Evolutionary conservation across 2,888 invertebrate genomes (phyloP), one percentile per base, ranked within the genome.

Genomic region (Agrochola lota): DNA sequence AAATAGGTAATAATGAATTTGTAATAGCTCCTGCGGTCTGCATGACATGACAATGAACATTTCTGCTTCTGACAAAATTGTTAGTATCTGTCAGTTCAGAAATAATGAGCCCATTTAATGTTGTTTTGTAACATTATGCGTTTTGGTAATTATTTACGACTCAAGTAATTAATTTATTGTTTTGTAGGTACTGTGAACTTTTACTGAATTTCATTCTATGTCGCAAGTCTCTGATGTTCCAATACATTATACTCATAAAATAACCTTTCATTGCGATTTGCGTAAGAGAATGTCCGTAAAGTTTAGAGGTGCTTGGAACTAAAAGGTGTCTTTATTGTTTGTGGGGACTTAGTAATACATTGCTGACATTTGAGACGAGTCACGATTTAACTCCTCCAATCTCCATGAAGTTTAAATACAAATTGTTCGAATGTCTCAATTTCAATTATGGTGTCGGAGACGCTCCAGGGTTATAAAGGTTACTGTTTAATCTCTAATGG

Each of bases 301-400:
- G 77, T 85, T 88, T 77, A 60, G 81, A 77, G 67, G 74, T 70
- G 71, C 73, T 82, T 63, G 55, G 64, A 77, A 82, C 80, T 83
- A 75, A 83, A 52, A 63, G 72, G 68, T 80, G 76, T 83, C 77
- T 77, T 81, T 80, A 75, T 83, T 81, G 73, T 79, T 64, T 67
- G 43, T 59, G 60, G 69, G 67, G 71, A 68, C 71, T 83, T 85
- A 79, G 80, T 76, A 87, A 82, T 82, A 87, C 76, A 80, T 80
- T 82, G 78, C 89, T 90, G 88, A 81, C 89, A 90, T 93, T 92
- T 91, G 80, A 87, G 83, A 81, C 87, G 79, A 84, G 87, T 87
- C 91, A 91, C 90, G 91, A 87, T 84, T 83, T 71, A 80, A 84
- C 78, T 87, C 77, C 80, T 87, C 82, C 77, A 80, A 78, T 81